A percentile compares a stretch with the other conserved stretches of the same genome.
phyloP scores from a whole-genome alignment of 1,140 invertebrate species.

The Anoplolepis gracilipes region DNA sequence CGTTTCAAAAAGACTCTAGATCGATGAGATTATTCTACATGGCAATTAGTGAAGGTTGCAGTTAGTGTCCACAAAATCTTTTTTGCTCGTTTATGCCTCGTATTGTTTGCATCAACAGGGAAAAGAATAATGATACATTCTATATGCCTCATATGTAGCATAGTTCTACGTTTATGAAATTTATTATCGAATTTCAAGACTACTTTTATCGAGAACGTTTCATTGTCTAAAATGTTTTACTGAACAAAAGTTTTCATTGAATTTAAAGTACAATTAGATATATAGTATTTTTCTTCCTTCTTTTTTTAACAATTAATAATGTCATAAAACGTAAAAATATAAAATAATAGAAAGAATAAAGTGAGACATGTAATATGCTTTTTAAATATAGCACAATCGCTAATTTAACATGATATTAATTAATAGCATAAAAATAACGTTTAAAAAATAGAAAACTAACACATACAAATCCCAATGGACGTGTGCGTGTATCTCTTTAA shows the following conservation, averaged over 20 bases:
- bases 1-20: neutral
- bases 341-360: neutral
- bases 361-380: neutral
- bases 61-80: neutral
- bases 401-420: neutral
- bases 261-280: neutral
- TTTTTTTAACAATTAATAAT: neutral
- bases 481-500: neutral
- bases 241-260: neutral
- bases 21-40: neutral
- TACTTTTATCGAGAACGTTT: neutral
- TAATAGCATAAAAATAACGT: neutral
- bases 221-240: neutral
- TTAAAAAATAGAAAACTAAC: neutral
- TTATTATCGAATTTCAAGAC: constrained; percentile 33
- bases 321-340: neutral
- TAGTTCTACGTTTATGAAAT: constrained; percentile 16
- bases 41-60: neutral
- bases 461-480: neutral
- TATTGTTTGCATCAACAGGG: neutral
- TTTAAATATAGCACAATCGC: neutral
- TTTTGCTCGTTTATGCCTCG: neutral
- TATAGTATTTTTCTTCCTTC: no score
- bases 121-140: neutral
- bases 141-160: neutral